A percentile compares a stretch with the other conserved stretches of the same genome.
Conservation (phyloP, 1,140 invertebrate genomes). For the Augochlora pura region DNA sequence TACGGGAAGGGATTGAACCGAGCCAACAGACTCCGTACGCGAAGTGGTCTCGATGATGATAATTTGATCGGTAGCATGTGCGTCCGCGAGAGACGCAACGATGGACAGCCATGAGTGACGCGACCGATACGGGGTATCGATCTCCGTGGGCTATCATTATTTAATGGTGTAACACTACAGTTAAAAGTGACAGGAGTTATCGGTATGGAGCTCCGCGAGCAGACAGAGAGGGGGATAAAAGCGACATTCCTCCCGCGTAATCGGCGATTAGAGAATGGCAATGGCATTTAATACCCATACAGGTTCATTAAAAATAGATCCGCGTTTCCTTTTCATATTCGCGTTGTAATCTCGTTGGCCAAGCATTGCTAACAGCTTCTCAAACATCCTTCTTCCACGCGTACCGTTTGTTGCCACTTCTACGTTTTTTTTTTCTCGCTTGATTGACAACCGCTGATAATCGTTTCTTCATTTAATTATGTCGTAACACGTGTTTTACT, state of each 20-base stretch:
- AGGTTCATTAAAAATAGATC: constrained; percentile 2
- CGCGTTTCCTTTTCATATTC: neutral
- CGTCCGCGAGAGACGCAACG: too few species aligned
- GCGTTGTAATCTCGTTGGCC: neutral
- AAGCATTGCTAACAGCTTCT: neutral
- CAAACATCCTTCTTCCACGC: too few species aligned
- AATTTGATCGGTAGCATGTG: neutral
- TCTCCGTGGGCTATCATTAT: constrained; percentile 5
- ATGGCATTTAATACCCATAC: constrained; percentile 9
- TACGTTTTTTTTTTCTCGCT: too few species aligned
- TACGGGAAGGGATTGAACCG: too few species aligned
- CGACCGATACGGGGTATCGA: constrained; percentile 3
- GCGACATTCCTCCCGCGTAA: constrained; percentile 1
- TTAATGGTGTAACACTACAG: constrained; percentile 25
- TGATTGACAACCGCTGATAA: too few species aligned
- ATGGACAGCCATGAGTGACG: neutral
- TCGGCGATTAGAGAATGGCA: constrained; percentile 8
- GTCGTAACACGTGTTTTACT: too few species aligned
- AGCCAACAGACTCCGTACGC: too few species aligned
- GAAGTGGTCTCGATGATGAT: neutral
- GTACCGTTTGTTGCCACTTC: too few species aligned
- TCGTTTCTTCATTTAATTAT: too few species aligned
- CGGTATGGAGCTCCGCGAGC: neutral
- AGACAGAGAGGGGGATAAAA: constrained; percentile 13
- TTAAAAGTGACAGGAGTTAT: neutral